phyloP scores from a whole-genome alignment of 1,140 invertebrate species.

The Eubasilissa regina region DNA sequence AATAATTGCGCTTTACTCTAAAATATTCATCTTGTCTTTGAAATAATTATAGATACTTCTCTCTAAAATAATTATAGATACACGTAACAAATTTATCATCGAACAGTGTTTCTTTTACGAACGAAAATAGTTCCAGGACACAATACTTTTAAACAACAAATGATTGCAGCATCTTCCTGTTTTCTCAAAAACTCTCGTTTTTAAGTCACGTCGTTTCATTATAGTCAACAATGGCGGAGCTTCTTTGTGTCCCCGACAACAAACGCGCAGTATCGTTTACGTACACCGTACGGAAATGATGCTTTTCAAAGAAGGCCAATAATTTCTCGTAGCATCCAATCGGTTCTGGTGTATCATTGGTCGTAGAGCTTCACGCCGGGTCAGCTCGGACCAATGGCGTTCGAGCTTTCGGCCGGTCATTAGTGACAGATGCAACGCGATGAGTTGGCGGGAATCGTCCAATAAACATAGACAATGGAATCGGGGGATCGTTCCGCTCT shows the following conservation, averaged over 20 bases:
- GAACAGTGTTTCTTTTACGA: too few species aligned
- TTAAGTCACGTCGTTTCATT: conserved; percentile 55
- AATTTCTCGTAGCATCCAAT: conserved; percentile 24
- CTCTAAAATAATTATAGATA: too few species aligned
- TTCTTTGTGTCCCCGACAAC: conserved; percentile 21
- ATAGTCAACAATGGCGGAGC: conserved; percentile 30
- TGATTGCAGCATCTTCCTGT: neutral
- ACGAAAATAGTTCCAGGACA: too few species aligned
- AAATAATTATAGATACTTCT: too few species aligned
- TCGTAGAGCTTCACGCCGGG: conserved; percentile 38
- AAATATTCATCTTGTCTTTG: too few species aligned
- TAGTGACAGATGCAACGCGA: conserved; percentile 50
- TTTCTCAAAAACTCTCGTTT: conserved; percentile 44
- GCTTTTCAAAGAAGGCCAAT: conserved; percentile 43
- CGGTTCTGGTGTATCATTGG: conserved; percentile 52
- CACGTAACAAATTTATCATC: too few species aligned
- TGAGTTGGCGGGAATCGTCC: conserved; percentile 44
- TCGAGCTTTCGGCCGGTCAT: conserved; percentile 36
- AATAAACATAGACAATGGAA: conserved; percentile 50
- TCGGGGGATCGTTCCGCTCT: conserved; percentile 17
- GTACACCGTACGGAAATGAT: conserved; percentile 24
- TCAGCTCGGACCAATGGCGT: conserved; percentile 45
- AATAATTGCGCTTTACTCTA: too few species aligned
- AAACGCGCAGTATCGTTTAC: conserved; percentile 36
- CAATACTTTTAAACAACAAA: neutral